Evolutionary conservation across 2,888 invertebrate genomes (phyloP), one percentile per base, ranked within the genome.

Genomic region (Hydraecia micacea): DNA sequence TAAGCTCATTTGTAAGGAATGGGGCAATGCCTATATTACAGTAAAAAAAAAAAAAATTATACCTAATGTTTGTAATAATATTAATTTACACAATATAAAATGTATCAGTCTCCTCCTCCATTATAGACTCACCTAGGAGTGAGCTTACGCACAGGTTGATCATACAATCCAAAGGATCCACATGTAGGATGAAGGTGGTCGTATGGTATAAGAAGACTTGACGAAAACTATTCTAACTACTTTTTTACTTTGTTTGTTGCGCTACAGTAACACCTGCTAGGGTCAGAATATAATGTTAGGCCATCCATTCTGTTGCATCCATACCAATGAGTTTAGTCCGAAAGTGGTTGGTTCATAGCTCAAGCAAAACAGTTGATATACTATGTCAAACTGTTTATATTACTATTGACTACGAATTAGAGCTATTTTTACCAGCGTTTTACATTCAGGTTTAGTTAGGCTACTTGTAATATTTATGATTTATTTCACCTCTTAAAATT

Each of bases 401-500:
- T 55, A 86, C 67, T 71, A 83, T 55, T 77, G 73, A 75, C 68
- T 84, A 85, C 55, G 65, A 80, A 84, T 75, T 68, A 68, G 73
- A 70, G 70, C 71, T 80, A 70, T 65, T 63, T 65, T 63, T 73
- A 71, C 52, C 75, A 76, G 62, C 58, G 62, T 84, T 70, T 60
- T 69, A 80, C 49, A 75, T 72, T 77, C 68, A 75, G 74, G 42
- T 75, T 67, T 76, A 79, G 65, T 67, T 80, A 78, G 66, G 67
- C 46, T 73, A 79, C 58, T 76, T 32, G 84, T 75, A 67, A 73
- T 78, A 84, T 75, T 73, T 75, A 76, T 74, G 75, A 86, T 77
- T 77, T 75, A 85, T 80, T 74, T 71, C 82, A 88, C 84, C 77
- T 86, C 81, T 84, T 83, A 84, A 85, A 82, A 89, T 89, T 86